Evolutionary conservation across 2,888 invertebrate genomes (phyloP).

Genomic region (Embidobia sp.): DNA sequence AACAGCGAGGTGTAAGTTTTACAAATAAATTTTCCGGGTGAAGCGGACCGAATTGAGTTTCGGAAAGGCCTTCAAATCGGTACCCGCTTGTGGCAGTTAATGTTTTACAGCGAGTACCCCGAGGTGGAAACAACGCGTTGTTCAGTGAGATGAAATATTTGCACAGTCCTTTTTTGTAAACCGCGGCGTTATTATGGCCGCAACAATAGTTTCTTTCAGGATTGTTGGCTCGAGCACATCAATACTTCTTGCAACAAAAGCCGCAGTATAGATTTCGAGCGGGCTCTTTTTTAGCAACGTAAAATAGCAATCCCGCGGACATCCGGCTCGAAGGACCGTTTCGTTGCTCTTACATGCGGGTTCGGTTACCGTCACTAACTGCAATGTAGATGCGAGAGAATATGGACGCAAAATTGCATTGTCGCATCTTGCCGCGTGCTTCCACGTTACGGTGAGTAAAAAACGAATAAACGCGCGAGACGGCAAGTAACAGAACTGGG

Average conservation of each 20-base stretch:
- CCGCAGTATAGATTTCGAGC: constrained; percentile 28
- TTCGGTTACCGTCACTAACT: constrained; percentile 29
- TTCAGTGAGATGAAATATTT: constrained; percentile 18
- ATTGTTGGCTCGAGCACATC: constrained; percentile 17
- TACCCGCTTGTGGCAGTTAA: no score
- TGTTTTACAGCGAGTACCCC: not conserved
- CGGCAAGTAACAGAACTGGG: constrained; percentile 1
- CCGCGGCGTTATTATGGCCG: constrained; percentile 13
- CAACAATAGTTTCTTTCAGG: constrained; percentile 19
- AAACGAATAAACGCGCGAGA: constrained; percentile 24
- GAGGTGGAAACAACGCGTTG: not conserved
- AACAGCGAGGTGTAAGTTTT: no score
- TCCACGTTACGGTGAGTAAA: constrained; percentile 32
- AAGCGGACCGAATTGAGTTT: no score
- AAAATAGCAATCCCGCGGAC: constrained; percentile 77
- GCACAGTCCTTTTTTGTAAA: constrained; percentile 10
- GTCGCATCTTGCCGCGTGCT: constrained; percentile 68
- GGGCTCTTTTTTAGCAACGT: constrained; percentile 41
- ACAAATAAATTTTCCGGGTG: no score
- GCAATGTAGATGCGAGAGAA: constrained; percentile 41
- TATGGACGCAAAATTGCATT: constrained; percentile 72
- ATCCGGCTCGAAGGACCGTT: constrained; percentile 72
- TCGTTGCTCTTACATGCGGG: constrained; percentile 67
- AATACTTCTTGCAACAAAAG: constrained; percentile 22
- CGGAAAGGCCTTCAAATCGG: no score